Base-by-base conservation (phyloP, 2,888 invertebrate species). In the Lepidocyrtinus sp. region DNA sequence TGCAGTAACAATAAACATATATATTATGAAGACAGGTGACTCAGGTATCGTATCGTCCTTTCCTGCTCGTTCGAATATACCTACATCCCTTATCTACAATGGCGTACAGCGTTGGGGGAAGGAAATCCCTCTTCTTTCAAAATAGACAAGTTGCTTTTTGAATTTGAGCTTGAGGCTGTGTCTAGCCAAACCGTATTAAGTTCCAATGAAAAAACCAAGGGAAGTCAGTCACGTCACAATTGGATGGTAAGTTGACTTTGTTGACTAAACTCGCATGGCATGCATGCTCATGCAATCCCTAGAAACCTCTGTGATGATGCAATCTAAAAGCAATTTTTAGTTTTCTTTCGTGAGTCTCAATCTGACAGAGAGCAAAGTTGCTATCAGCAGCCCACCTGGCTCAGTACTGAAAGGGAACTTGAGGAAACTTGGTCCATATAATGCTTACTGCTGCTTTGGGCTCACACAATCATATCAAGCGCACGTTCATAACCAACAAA, bases 341-440 rank as follows among this genome's bases (percentile, higher is more conserved):
- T 55, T 55, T 36, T n/a, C n/a, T n/a, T n/a, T 55, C 55, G 55
- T 55, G 55, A 55, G 55, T 55, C 55, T 55, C 55, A 64, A 64
- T 63, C 24, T 22, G 36, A 46, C 61, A 27, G 62, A 71, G 62
- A 63, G 61, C 68, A 67, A 62, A 69, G 63, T 82, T 75, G 82
- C 74, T 74, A 64, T 75, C 78, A 78, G 74, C 62, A 82, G 82
- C 79, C 80, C 82, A 82, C 82, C 82, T 82, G 82, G 75, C 79
- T 75, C 82, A 82, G 50, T 65, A 82, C 82, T 82, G 82, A 79
- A 80, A 79, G 79, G 71, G 69, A 75, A 63, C 50, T 63, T 73
- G 75, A 67, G 67, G 69, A 55, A 55, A 82, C 74, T 74, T 82
- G 74, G 75, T 70, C 70, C 78, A 78, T 82, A 78, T 82, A 78